Conservation (phyloP, 1,140 invertebrate genomes). For the Oryzaephilus surinamensis region DNA sequence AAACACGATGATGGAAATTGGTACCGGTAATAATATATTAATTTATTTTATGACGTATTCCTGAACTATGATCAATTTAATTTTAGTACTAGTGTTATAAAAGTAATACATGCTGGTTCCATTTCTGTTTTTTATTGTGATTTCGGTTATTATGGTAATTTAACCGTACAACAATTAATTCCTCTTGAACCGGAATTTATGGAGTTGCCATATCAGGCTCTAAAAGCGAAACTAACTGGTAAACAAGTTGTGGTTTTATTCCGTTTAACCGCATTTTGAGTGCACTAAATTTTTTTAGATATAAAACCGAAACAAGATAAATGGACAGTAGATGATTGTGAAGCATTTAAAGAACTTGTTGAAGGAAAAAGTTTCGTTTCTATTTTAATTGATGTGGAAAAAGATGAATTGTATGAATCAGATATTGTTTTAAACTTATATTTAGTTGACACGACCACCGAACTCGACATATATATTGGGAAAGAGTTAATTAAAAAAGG, state of each 20-base stretch:
- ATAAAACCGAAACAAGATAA: conserved; percentile 31
- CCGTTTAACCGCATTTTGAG: background rate
- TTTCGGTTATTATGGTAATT: conserved; percentile 40
- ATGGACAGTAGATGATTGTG: conserved; percentile 33
- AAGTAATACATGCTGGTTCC: conserved; percentile 36
- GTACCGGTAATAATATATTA: conserved; percentile 24
- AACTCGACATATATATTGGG: conserved; percentile 28
- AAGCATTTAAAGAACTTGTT: conserved; percentile 28
- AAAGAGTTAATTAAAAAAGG: conserved; percentile 24
- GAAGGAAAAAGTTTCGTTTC: conserved; percentile 24
- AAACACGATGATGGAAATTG: conserved; percentile 30
- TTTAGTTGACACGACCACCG: conserved; percentile 27
- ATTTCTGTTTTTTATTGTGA: conserved; percentile 46
- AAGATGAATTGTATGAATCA: conserved; percentile 28
- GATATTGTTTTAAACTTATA: conserved; percentile 28
- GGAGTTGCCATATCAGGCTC: conserved; percentile 44
- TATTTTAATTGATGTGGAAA: conserved; percentile 23
- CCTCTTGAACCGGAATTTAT: conserved; percentile 39
- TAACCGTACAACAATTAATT: conserved; percentile 36
- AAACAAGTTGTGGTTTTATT: conserved; percentile 21
- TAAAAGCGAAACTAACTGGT: conserved; percentile 45
- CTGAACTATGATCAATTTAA: conserved; percentile 2
- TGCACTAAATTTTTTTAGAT: conserved; percentile 23
- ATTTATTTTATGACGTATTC: background rate
- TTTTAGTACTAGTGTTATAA: conserved; percentile 36